Conservation (phyloP, 2,797 vertebrate species). For the Esox masquinongy region DNA sequence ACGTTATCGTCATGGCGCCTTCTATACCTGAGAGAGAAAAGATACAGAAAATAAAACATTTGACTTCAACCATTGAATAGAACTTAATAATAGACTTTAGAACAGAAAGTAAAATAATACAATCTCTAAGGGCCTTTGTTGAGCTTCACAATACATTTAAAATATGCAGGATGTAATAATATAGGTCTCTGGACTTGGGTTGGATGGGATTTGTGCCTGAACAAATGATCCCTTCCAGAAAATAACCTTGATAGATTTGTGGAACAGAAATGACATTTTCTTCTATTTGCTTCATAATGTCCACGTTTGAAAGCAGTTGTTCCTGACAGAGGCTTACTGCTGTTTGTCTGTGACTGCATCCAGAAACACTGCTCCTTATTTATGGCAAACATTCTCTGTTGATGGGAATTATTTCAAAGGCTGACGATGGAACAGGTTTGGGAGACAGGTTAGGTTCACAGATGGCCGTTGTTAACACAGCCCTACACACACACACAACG, state of each 20-base stretch:
- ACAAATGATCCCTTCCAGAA: neutral
- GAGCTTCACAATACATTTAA: no score
- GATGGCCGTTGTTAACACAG: conserved; percentile 15
- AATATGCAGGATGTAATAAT: no score
- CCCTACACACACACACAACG: neutral
- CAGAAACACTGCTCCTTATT: conserved; percentile 56
- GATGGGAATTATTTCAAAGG: conserved; percentile 48
- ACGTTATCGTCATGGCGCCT: conserved; percentile 71
- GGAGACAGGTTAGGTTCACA: no score
- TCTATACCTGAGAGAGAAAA: conserved; percentile 67
- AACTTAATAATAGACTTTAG: neutral
- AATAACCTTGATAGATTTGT: neutral
- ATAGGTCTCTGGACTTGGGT: no score
- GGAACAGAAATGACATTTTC: neutral
- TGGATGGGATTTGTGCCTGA: no score
- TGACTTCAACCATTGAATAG: neutral
- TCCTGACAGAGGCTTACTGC: neutral
- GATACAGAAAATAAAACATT: neutral
- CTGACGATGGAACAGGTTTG: conserved; percentile 14
- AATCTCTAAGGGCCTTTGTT: no score
- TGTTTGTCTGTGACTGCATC: conserved; percentile 41
- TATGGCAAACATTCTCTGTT: conserved; percentile 49
- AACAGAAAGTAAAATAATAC: neutral
- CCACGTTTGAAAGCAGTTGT: conserved; percentile 13
- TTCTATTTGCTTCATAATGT: no score